Evolutionary conservation across 1,140 invertebrate species (phyloP).

Genomic region (Drosophila willistoni): DNA sequence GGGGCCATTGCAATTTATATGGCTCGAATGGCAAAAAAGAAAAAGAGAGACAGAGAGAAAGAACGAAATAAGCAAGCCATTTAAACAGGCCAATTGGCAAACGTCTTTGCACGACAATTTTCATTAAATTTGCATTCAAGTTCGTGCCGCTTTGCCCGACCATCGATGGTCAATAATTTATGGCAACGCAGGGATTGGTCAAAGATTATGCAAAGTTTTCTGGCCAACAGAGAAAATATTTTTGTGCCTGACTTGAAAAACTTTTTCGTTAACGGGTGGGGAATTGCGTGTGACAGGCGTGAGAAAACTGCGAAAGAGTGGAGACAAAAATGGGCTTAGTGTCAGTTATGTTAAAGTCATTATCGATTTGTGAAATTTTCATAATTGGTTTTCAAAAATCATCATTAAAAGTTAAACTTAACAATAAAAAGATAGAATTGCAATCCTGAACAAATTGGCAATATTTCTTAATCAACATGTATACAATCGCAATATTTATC

Average conservation of each 20-base stretch:
- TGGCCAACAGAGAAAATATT: slow-evolving; percentile 26
- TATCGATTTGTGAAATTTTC: neutral
- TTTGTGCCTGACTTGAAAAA: slow-evolving; percentile 33
- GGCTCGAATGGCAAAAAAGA: slow-evolving; percentile 41
- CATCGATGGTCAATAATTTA: slow-evolving; percentile 41
- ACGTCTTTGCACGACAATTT: slow-evolving; percentile 41
- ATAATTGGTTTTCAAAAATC: neutral
- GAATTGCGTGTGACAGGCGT: slow-evolving; percentile 33
- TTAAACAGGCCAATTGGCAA: slow-evolving; percentile 45
- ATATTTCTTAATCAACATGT: too few relatives aligned
- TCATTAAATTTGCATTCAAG: slow-evolving; percentile 55
- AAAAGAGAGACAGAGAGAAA: too few relatives aligned
- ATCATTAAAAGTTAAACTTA: neutral
- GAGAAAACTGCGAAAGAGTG: slow-evolving; percentile 29
- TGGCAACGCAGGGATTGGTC: slow-evolving; percentile 23
- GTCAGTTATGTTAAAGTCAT: neutral
- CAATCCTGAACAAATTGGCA: too few relatives aligned
- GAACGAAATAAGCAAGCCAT: neutral
- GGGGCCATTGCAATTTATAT: slow-evolving; percentile 56
- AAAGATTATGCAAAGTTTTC: slow-evolving; percentile 57
- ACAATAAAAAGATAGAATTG: too few relatives aligned
- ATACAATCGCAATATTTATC: neutral
- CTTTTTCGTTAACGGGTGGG: slow-evolving; percentile 25
- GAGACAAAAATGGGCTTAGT: neutral
- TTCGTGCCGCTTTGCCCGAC: neutral